Percentiles rank a stretch among this genome's conserved stretches.
Evolutionary conservation across 2,797 vertebrate genomes (phyloP).

Genomic region (Alectoris magna): DNA sequence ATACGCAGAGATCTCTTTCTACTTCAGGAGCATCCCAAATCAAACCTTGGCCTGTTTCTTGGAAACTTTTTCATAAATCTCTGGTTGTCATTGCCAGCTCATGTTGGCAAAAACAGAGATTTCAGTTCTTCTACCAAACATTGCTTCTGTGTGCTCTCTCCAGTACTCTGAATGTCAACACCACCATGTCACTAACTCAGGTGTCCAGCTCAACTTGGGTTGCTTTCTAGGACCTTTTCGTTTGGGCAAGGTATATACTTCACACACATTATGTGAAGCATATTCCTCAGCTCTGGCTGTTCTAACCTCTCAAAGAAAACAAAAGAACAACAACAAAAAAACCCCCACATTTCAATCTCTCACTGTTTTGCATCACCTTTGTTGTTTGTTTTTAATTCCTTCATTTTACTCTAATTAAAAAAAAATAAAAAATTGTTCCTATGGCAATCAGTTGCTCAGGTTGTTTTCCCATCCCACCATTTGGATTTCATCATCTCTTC

Average conservation of each 20-base stretch:
- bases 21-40: neutral
- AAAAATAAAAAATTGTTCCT: neutral
- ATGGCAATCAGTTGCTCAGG: neutral
- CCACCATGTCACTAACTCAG: neutral
- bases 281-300: neutral
- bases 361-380: neutral
- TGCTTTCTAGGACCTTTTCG: neutral
- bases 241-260: neutral
- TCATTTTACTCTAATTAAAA: neutral
- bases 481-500: neutral
- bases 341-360: neutral
- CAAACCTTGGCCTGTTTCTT: neutral
- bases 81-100: neutral
- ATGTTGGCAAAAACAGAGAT: neutral
- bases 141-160: neutral
- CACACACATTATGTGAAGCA: neutral
- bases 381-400: neutral
- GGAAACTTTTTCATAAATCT: neutral
- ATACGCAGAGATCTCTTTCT: neutral
- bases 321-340: neutral
- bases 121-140: neutral
- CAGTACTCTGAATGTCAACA: neutral
- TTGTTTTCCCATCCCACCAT: neutral
- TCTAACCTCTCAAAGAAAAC: neutral
- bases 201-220: neutral